Evolutionary conservation across 2,797 vertebrate species (phyloP), one percentile per base, ranked within the genome.

Genomic region (Ctenochaetus hawaiiensis): DNA sequence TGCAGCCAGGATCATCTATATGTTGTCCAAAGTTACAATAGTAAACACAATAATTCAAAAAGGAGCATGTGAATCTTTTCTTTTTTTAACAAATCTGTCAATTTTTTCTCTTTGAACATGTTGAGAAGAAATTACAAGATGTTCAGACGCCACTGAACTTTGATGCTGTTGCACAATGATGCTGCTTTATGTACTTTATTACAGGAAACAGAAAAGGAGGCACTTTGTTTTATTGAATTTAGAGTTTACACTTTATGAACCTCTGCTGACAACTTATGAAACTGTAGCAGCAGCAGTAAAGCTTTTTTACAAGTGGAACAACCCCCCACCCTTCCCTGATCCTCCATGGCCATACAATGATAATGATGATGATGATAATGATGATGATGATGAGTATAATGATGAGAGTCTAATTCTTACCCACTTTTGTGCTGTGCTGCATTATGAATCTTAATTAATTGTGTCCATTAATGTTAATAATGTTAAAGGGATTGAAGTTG

Each of bases 381-480:
- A 65, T 52, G 49, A 78, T 78, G 17, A 30, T 30, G 26, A 30
- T 30, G 26, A 30, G 26, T 30, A 4, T 30, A 30, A 30, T 30
- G 26, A 30, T 30, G 26, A 30, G 4, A 30, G 26, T 30, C 26
- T 30, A 30, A 30, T 30, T 30, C n/a, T 6, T 17, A 51, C 47
- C 63, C 49, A 5, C 65, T 57, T 51, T 20, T 10, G 44, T 18
- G 37, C 63, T 54, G 52, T 17, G 64, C 63, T 62, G 26, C 41
- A 58, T 60, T 62, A 22, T 59, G 61, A 84, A 86, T 83, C 72
- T 81, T 83, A 90, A 91, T 90, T 83, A 90, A 30, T 30, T 30
- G 26, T 78, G 41, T 41, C 53, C 69, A 67, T 81, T 85, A 83
- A 81, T 80, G 77, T 78, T 78, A 89, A 84, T 86, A 85, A 81